Base-by-base conservation (phyloP, 2,888 invertebrate genomes). In the Helicoverpa assulta region DNA sequence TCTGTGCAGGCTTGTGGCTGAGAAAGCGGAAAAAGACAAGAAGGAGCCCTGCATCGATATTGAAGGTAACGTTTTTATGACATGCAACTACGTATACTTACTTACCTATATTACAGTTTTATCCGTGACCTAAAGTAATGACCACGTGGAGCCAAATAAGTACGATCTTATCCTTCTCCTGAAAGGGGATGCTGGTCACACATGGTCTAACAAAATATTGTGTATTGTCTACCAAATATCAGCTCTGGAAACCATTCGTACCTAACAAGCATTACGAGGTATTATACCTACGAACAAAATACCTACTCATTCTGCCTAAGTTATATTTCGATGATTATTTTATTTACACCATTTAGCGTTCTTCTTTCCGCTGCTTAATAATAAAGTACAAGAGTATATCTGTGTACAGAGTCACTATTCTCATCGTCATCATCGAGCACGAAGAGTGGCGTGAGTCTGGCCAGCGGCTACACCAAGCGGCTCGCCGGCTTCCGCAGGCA, bases 401-500 rank as follows among this genome's bases (percentile, higher is more conserved):
- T 67, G 19, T 26, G 10, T 8, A 33, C 85, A 92, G 94, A 90
- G 14, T 90, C 92, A 0, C 86, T 94, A 64, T 93, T 94, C 75
- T 92, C 94, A 8, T 81, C 86, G 10, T 92, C 93, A 0, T 66
- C 87, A 21, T 89, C 89, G 72, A 92, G 94, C 0, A 71, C 73
- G 8, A 73, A 76, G 29, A 93, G 93, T 82, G 94, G 93, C 29
- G 88, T 91, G 69, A 94, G 94, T 80, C 19, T 90, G 43, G 90
- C 92, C 33, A 93, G 92, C 80, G 95, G 93, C 0, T 93, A 87
- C 88, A 93, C 92, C 3, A 88, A 85, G 70, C 91, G 93, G 0
- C 89, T 95, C 47, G 74, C 90, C 16, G 88, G 84, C 54, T 93
- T 95, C 86, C 90, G 95, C 16, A 85, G 82, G 59, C 82, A 80